A percentile compares a stretch with the other conserved stretches of the same genome.
Evolutionary conservation across 2,888 invertebrate species (phyloP).

Genomic region (Caenorhabditis sp.): DNA sequence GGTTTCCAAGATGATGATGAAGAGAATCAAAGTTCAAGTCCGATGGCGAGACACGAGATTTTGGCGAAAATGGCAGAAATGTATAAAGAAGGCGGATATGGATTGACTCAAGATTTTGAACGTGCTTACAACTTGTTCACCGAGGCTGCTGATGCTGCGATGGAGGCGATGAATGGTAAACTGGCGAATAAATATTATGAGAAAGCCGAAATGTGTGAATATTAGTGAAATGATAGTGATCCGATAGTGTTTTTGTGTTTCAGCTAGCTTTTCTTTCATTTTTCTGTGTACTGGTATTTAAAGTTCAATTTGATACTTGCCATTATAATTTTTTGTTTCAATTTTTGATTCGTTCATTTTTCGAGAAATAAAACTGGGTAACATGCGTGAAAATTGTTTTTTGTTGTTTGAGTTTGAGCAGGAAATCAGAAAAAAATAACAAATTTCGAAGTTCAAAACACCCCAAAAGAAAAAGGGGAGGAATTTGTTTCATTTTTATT

Average conservation of each 20-base stretch:
- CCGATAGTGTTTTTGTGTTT: not conserved
- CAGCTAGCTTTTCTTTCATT: not conserved
- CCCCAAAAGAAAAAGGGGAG: too few relatives aligned
- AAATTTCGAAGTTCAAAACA: too few relatives aligned
- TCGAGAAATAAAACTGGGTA: not conserved
- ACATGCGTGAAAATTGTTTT: not conserved
- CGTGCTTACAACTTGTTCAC: slow-evolving; percentile 74
- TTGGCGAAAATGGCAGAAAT: slow-evolving; percentile 74
- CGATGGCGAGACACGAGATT: slow-evolving; percentile 70
- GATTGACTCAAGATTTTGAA: slow-evolving; percentile 71
- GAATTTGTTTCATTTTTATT: too few relatives aligned
- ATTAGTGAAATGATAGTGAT: slow-evolving; percentile 18
- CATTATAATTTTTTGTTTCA: not conserved
- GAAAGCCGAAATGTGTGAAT: slow-evolving; percentile 51
- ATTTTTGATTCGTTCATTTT: not conserved
- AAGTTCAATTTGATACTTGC: not conserved
- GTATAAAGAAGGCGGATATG: slow-evolving; percentile 72
- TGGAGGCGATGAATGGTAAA: slow-evolving; percentile 75
- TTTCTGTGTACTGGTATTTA: not conserved
- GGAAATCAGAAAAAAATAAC: too few relatives aligned
- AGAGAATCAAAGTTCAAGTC: slow-evolving; percentile 3
- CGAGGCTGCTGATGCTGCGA: slow-evolving; percentile 75
- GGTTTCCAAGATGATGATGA: slow-evolving; percentile 58
- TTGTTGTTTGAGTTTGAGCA: not conserved
- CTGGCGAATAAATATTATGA: slow-evolving; percentile 73